Percentiles rank a stretch among this genome's conserved stretches.
These are phyloP conservation scores for Poecilia velifera DNA, from an alignment of 2,797 vertebrate genomes.

Conservation along the genomic window DNA sequence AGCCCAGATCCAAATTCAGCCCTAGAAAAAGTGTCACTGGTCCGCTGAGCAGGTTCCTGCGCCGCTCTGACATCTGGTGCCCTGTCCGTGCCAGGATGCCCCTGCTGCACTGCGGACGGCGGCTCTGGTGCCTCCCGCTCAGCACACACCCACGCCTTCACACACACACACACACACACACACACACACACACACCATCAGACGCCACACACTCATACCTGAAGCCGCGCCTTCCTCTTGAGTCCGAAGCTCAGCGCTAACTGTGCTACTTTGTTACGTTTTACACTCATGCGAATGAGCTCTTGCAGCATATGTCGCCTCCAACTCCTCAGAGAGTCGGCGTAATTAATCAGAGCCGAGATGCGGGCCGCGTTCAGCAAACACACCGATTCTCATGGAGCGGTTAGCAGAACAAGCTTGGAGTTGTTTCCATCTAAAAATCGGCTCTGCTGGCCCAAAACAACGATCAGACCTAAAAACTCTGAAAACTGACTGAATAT, in stretches of 20 bases:
- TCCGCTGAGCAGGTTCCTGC: constrained; percentile 78
- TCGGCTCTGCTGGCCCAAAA: neutral
- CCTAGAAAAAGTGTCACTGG: constrained; percentile 75
- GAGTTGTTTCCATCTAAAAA: constrained; percentile 33
- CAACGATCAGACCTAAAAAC: constrained; percentile 72
- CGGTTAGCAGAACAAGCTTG: constrained; percentile 47
- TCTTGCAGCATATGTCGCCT: constrained; percentile 77
- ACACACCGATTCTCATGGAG: constrained; percentile 35
- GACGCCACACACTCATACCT: constrained; percentile 7
- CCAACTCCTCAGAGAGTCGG: constrained; percentile 68
- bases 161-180: neutral
- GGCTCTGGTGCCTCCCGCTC: constrained; percentile 74
- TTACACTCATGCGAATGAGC: constrained; percentile 32
- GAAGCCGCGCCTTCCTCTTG: constrained; percentile 25
- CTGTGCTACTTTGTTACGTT: constrained; percentile 21
- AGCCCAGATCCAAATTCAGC: constrained; percentile 71
- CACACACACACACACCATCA: constrained; percentile 2
- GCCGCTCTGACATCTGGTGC: constrained; percentile 85
- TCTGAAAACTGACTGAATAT: constrained; percentile 91
- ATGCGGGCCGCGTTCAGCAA: constrained; percentile 62
- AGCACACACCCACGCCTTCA: constrained; percentile 52
- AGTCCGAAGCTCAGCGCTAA: constrained; percentile 4
- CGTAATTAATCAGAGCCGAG: constrained; percentile 78
- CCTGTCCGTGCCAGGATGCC: constrained; percentile 81
- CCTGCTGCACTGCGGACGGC: constrained; percentile 72